Base-by-base conservation (phyloP, 1,140 invertebrate species). In the Drosophila suzukii region DNA sequence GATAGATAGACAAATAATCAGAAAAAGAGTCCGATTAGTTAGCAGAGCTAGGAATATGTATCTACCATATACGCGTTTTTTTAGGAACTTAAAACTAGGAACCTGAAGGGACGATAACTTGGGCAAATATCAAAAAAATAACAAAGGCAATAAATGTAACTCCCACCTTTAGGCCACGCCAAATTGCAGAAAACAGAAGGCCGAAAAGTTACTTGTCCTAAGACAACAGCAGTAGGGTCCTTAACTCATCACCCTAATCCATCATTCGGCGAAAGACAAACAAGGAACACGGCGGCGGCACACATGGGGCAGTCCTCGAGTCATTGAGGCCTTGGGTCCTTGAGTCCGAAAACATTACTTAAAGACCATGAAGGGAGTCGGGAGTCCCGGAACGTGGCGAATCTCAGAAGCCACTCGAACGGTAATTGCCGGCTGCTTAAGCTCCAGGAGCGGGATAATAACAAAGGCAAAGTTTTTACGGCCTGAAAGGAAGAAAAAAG, bases 361-460 rank as follows among this genome's bases (percentile, higher is more conserved):
- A 75, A 75, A 49, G 72, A 75, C 43, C 71, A 43, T 34, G 51
- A 56, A 57, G 73, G 71, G 30, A 56, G 73, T 44, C 49, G n/a
- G 30, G 13, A 34, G 15, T 51, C 32, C 27, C 24, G 43, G 41
- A 53, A 36, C 34, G 60, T 34, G 20, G 51, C 54, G 71, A 86
- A 86, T 86, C 83, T 86, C 83, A 78, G 77, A 74, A 78, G 77
- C 73, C 66, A 90, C 85, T 89, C 85, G 74, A 85, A 75, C 80
- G 84, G 85, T 89, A 89, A 89, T 89, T 85, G 84, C 74, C 59
- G 75, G 74, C 67, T 89, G 77, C 77, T 88, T 81, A 60, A 90
- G 84, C 80, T 73, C 50, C 83, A 76, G 66, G 36, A 34, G 53
- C 68, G 66, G 75, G 58, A 71, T 89, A 83, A 89, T 89, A 86